Evolutionary conservation across 1,140 invertebrate genomes (phyloP), one percentile per base, ranked within the genome.

Genomic region (Drosophila sp.): DNA sequence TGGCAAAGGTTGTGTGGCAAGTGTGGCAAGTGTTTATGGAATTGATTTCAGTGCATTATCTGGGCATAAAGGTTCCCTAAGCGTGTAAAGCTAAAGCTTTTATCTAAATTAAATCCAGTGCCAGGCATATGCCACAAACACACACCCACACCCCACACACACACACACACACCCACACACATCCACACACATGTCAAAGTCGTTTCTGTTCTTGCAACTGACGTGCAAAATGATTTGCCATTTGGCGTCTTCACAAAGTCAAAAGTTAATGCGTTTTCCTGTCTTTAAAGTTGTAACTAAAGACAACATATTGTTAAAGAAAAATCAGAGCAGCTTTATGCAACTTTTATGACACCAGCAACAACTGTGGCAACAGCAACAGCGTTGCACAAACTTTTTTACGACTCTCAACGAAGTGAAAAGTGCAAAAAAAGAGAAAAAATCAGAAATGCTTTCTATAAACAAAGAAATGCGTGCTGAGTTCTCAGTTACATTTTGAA

Each of bases 71-170:
- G 25, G 27, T 8, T 25, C 18, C 7, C n/a, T 9, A 45, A 25
- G 58, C 56, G 46, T 50, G 27, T 40, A 11, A 59, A 59, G 41
- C 56, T 57, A 83, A 89, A 89, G 80, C 83, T 89, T 89, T 89
- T 89, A 89, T 89, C 83, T 83, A 89, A 89, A 89, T 89, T 89
- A 89, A 89, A 89, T 87, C 83, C 83, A 65, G 46, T 61, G 69
- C 61, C 63, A 78, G 69, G 45, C 57, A 46, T 38, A 38, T 38
- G 36, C 36, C 18, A 38, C 16, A 34, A 18, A 40, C 51, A 40
- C 34, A 34, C 13, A 27, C 38, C 46, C 57, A 46, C n/a, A 38
- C n/a, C 34, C 16, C 36, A 54, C 18, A 25, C 34, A 34, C 9
- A 36, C n/a, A 34, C 13, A 27, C 38, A 59, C 57, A 46, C n/a